phyloP scores from a whole-genome alignment of 2,797 vertebrate genomes.

The Peromyscus eremicus region DNA sequence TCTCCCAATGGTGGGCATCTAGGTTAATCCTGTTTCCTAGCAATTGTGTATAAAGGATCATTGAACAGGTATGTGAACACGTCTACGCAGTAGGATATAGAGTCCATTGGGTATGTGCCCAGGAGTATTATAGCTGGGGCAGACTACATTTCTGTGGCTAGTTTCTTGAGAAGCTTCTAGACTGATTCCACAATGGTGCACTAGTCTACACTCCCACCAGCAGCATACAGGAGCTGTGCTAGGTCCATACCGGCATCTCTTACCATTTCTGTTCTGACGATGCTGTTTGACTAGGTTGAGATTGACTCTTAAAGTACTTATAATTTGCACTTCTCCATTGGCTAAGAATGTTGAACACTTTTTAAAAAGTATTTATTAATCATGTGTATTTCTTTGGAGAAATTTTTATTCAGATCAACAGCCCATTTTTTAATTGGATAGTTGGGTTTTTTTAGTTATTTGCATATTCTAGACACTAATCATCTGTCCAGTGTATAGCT shows the following conservation, averaged over 20 bases:
- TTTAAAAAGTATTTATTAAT: neutral
- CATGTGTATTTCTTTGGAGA: neutral
- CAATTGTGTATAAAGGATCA: neutral
- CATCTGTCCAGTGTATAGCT: neutral
- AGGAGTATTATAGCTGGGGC: neutral
- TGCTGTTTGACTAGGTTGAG: neutral
- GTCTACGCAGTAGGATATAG: neutral
- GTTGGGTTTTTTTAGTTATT: neutral
- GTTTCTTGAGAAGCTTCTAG: neutral
- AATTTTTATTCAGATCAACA: too few relatives aligned
- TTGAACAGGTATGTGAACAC: too few relatives aligned
- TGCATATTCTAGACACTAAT: neutral
- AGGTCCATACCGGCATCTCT: neutral
- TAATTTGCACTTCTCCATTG: neutral
- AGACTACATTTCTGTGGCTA: neutral
- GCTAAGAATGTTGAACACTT: neutral
- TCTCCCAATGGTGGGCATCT: neutral
- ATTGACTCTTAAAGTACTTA: neutral
- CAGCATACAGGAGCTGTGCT: neutral
- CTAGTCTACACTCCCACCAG: too few relatives aligned
- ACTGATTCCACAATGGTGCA: neutral
- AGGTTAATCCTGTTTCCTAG: neutral
- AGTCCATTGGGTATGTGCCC: neutral
- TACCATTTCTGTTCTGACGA: neutral
- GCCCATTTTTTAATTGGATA: neutral